phyloP scores from a whole-genome alignment of 2,113 vertebrate species.

The Trichomycterus rosablanca region DNA sequence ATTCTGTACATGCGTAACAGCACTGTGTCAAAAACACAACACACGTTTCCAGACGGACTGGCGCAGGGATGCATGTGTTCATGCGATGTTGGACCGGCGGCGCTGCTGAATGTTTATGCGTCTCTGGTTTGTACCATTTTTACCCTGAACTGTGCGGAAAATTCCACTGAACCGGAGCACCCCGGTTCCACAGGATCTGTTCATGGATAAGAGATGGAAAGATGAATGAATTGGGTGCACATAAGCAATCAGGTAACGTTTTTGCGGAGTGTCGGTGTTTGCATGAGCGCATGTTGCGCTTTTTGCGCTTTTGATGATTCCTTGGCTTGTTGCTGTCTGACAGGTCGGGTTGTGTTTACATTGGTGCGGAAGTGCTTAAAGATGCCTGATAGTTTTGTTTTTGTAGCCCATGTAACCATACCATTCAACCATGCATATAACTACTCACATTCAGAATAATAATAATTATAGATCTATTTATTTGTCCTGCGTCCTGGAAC shows the following conservation, averaged over 20 bases:
- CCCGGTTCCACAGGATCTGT: background rate
- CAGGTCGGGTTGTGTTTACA: background rate
- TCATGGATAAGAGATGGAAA: conserved; percentile 60
- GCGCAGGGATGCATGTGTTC: background rate
- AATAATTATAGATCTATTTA: too few relatives aligned
- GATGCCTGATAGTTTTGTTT: too few relatives aligned
- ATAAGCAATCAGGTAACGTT: conserved; percentile 72
- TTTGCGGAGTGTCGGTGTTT: conserved; percentile 18
- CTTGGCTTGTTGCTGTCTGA: too few relatives aligned
- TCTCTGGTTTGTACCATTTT: conserved; percentile 51
- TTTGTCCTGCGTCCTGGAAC: too few relatives aligned
- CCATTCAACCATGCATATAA: too few relatives aligned
- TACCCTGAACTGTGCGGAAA: conserved; percentile 67
- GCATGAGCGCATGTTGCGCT: conserved; percentile 9
- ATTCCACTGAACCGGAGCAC: conserved; percentile 67
- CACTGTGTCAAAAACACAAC: background rate
- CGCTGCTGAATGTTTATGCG: background rate
- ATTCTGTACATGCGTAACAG: background rate
- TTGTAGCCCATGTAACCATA: too few relatives aligned
- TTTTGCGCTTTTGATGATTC: background rate
- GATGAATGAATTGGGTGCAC: conserved; percentile 61
- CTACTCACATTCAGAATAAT: too few relatives aligned
- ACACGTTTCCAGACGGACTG: background rate
- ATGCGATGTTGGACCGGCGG: background rate
- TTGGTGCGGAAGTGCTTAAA: background rate